phyloP scores from a whole-genome alignment of 2,113 vertebrate species.

The Syngnathus scovelli region DNA sequence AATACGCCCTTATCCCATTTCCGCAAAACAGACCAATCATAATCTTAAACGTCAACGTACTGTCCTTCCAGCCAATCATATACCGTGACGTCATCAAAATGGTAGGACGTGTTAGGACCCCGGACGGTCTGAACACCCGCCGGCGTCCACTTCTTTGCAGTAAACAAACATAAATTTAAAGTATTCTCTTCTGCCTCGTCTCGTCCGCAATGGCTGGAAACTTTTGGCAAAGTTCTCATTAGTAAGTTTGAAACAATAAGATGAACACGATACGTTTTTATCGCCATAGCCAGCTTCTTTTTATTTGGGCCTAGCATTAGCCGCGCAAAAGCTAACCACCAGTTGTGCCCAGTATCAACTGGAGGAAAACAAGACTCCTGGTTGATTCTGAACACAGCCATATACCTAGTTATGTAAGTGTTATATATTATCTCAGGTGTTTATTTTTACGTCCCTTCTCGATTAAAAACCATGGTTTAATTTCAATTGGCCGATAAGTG shows the following conservation, averaged over 20 bases:
- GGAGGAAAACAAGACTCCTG: neutral
- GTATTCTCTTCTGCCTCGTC: constrained; percentile 50
- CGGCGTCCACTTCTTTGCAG: constrained; percentile 21
- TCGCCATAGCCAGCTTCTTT: constrained; percentile 15
- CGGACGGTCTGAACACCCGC: too few relatives aligned
- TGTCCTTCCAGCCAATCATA: too few relatives aligned
- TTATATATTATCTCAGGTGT: too few relatives aligned
- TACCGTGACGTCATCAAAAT: too few relatives aligned
- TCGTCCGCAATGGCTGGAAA: constrained; percentile 70
- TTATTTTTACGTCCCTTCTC: too few relatives aligned
- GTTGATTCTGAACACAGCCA: too few relatives aligned
- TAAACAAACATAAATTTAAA: constrained; percentile 13
- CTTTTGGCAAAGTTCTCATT: constrained; percentile 79
- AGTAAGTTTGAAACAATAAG: constrained; percentile 57
- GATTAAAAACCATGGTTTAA: too few relatives aligned
- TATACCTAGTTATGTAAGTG: too few relatives aligned
- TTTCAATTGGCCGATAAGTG: neutral
- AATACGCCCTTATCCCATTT: too few relatives aligned
- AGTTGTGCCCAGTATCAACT: neutral
- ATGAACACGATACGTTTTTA: constrained; percentile 4
- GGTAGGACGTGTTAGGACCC: too few relatives aligned
- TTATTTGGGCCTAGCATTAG: constrained; percentile 53
- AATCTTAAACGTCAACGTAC: too few relatives aligned
- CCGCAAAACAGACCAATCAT: too few relatives aligned
- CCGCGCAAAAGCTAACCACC: constrained; percentile 1